Conservation (phyloP, 2,797 vertebrate genomes). For the Enteromius argenteus region DNA sequence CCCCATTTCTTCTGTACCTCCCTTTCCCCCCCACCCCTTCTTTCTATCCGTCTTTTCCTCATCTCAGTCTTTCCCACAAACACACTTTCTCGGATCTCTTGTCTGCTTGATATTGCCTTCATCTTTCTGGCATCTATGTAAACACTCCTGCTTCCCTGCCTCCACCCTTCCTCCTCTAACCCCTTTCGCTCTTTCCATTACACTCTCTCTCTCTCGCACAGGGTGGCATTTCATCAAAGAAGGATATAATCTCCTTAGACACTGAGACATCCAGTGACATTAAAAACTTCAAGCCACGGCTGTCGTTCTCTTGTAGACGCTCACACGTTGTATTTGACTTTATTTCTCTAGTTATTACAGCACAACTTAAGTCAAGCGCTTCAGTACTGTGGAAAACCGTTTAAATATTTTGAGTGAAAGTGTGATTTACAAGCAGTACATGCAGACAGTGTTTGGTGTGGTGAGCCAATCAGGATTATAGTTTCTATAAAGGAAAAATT, state of each 20-base stretch:
- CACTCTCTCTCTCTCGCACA: background rate
- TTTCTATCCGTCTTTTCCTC: conserved; percentile 37
- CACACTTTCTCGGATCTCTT: conserved; percentile 26
- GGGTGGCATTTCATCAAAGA: conserved; percentile 49
- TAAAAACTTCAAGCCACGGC: conserved; percentile 40
- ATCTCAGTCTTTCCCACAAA: conserved; percentile 19
- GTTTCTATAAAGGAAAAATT: background rate
- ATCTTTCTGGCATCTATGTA: conserved; percentile 24
- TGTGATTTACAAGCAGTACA: background rate
- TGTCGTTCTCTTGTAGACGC: background rate
- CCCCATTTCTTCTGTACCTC: conserved; percentile 36
- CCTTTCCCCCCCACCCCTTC: conserved; percentile 68
- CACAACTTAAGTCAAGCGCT: conserved; percentile 4
- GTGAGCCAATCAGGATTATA: background rate
- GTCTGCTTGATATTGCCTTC: conserved; percentile 34
- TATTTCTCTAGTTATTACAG: conserved; percentile 17
- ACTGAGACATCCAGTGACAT: conserved; percentile 51
- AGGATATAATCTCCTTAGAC: conserved; percentile 51
- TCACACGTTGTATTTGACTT: conserved; percentile 6
- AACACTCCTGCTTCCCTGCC: conserved; percentile 15
- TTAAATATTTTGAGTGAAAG: conserved; percentile 5
- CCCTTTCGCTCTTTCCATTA: background rate
- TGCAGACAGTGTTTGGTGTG: background rate
- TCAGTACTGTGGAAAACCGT: background rate
- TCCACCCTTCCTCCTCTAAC: conserved; percentile 23